Conservation (phyloP, 2,888 invertebrate species). For the Aproaerema taeniolella region DNA sequence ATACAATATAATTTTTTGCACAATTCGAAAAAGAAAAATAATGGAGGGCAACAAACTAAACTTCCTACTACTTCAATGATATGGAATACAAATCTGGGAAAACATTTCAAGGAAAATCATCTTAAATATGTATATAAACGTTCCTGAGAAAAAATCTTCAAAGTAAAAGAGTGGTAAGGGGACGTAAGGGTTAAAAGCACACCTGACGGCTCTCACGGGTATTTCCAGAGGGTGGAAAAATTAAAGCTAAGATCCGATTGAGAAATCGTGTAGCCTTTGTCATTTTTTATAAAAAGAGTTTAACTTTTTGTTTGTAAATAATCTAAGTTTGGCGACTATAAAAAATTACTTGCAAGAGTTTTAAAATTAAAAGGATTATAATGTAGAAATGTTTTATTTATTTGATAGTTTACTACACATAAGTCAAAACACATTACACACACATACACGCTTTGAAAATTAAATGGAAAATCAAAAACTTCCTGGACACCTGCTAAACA, state of each 20-base stretch:
- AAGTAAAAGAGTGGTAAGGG: not conserved
- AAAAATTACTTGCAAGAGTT: not conserved
- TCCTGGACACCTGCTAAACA: too few species aligned
- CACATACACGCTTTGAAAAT: too few species aligned
- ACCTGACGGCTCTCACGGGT: conserved; percentile 1
- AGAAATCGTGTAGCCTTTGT: not conserved
- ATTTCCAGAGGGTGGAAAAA: not conserved
- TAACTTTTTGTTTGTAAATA: not conserved
- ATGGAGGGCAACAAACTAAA: too few species aligned
- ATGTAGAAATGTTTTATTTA: not conserved
- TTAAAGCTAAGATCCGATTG: not conserved
- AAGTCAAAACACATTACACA: too few species aligned
- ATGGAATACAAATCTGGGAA: too few species aligned
- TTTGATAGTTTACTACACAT: not conserved
- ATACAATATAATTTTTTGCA: too few species aligned
- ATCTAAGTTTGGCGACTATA: not conserved
- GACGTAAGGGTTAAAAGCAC: not conserved
- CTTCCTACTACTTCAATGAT: too few species aligned
- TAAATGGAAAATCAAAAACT: too few species aligned
- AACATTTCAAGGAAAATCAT: too few species aligned
- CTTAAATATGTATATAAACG: too few species aligned
- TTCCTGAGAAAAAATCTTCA: too few species aligned
- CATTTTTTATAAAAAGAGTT: not conserved
- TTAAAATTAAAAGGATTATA: not conserved
- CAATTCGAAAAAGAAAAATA: too few species aligned